Conservation (phyloP, 2,888 invertebrate species). For the Choreutis nemorana region DNA sequence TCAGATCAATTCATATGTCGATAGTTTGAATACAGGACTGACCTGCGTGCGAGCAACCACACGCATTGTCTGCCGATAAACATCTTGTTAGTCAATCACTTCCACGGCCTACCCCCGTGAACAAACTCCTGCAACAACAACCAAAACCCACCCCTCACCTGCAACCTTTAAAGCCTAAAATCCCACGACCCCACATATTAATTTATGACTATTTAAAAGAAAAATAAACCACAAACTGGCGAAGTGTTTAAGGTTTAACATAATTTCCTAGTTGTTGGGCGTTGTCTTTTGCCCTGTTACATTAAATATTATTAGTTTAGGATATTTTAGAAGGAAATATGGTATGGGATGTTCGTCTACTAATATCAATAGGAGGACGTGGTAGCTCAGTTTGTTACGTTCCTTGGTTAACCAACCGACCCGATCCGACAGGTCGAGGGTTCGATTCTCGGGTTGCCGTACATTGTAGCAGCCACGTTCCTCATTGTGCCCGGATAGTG, state of each 20-base stretch:
- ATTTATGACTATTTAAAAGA: slow-evolving; percentile 24
- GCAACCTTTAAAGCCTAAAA: slow-evolving; percentile 4
- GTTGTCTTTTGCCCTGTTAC: slow-evolving; percentile 12
- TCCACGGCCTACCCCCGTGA: slow-evolving; percentile 21
- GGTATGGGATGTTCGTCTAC: no score
- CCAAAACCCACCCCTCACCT: no score
- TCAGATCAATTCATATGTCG: slow-evolving; percentile 26
- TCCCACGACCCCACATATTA: slow-evolving; percentile 7
- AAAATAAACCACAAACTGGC: slow-evolving; percentile 28
- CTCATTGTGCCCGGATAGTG: no score
- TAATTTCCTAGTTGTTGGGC: slow-evolving; percentile 25
- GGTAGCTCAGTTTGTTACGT: no score
- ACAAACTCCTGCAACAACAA: no score
- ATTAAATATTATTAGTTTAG: not conserved
- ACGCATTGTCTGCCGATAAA: slow-evolving; percentile 54
- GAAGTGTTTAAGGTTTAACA: slow-evolving; percentile 24
- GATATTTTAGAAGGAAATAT: no score
- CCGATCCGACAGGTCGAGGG: no score
- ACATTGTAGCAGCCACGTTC: no score
- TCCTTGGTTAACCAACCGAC: no score
- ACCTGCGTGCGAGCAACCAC: slow-evolving; percentile 32
- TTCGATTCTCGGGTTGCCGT: no score
- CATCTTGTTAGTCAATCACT: slow-evolving; percentile 48
- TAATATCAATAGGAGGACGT: no score
- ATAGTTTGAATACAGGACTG: slow-evolving; percentile 26